phyloP scores from a whole-genome alignment of 2,113 vertebrate species.

The Eublepharis macularius region DNA sequence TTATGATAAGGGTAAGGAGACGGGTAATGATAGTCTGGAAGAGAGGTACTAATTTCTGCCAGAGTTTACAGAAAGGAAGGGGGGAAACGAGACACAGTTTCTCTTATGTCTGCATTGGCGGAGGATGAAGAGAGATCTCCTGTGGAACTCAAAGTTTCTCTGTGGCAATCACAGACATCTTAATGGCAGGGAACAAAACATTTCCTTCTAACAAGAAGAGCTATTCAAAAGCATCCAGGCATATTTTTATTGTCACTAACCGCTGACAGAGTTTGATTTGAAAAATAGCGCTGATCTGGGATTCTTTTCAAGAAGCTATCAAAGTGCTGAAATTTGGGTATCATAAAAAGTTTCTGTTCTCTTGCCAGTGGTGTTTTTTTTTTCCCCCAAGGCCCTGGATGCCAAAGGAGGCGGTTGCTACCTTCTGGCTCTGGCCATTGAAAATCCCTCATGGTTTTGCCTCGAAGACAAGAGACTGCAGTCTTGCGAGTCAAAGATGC shows the following conservation, averaged over 20 bases:
- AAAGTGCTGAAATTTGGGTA: background rate
- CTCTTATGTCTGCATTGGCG: background rate
- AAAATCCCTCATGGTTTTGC: background rate
- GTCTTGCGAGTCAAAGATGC: conserved; percentile 10
- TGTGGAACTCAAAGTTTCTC: background rate
- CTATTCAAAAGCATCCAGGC: conserved; percentile 18
- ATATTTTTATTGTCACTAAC: background rate
- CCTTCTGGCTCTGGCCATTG: background rate
- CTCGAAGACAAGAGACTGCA: background rate
- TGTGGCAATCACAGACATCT: conserved; percentile 14
- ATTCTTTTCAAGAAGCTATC: background rate
- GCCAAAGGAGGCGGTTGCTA: conserved; percentile 5
- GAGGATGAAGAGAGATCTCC: conserved; percentile 18
- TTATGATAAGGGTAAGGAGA: no score
- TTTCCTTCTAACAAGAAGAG: background rate
- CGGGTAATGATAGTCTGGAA: no score
- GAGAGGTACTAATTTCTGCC: background rate
- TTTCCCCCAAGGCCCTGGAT: background rate
- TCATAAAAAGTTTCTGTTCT: background rate
- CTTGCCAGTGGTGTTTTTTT: conserved; percentile 21
- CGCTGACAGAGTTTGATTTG: background rate
- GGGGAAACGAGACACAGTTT: background rate
- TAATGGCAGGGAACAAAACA: conserved; percentile 17
- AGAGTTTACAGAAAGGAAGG: no score
- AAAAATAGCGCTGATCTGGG: background rate